phyloP scores from a whole-genome alignment of 2,888 invertebrate species.

The Cotesia congregata region DNA sequence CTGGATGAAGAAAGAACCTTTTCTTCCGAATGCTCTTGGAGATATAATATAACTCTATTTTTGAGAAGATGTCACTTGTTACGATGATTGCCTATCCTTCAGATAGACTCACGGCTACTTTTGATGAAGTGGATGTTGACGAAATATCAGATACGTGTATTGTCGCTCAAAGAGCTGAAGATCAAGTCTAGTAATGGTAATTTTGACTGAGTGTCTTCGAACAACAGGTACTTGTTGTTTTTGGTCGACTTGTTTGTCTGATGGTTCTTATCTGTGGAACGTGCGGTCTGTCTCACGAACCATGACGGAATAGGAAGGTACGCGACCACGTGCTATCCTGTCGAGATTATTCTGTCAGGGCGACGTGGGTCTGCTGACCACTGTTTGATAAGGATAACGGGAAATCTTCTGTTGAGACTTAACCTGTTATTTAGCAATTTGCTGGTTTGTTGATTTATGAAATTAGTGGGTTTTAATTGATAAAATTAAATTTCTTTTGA shows the following conservation, averaged over 20 bases:
- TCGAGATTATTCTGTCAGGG: conserved; percentile 58
- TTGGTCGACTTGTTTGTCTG: conserved; percentile 42
- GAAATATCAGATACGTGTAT: too few relatives aligned
- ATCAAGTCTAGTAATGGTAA: neutral
- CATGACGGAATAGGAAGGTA: conserved; percentile 49
- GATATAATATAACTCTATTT: conserved; percentile 41
- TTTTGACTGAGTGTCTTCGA: neutral
- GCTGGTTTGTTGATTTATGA: neutral
- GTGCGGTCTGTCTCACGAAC: conserved; percentile 56
- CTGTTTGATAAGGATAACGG: conserved; percentile 52
- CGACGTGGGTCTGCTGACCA: conserved; percentile 43
- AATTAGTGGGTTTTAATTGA: too few relatives aligned
- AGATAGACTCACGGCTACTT: conserved; percentile 27
- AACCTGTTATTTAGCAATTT: neutral
- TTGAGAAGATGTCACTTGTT: conserved; percentile 53
- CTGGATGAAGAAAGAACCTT: neutral
- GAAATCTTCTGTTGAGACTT: conserved; percentile 29
- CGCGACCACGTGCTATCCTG: conserved; percentile 53
- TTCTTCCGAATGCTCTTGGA: neutral
- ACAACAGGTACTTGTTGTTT: conserved; percentile 27
- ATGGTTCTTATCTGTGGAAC: conserved; percentile 58
- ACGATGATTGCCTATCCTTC: conserved; percentile 47
- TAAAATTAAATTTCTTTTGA: too few relatives aligned
- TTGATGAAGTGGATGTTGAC: neutral
- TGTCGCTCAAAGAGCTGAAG: too few relatives aligned